phyloP scores from a whole-genome alignment of 2,888 invertebrate genomes.

The Polyommatus iphigenia region DNA sequence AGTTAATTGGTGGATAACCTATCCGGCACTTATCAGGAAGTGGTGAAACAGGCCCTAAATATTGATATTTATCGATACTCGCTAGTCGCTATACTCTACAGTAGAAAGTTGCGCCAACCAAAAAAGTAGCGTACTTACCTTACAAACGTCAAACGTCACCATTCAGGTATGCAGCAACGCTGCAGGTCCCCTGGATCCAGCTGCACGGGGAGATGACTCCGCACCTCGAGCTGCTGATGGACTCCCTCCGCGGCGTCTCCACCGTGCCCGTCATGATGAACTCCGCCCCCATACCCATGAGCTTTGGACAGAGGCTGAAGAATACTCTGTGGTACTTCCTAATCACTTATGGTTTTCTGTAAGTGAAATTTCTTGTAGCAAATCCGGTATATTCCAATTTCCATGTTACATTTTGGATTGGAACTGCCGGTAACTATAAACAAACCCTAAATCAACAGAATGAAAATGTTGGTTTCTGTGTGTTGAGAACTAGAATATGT shows the following conservation, averaged over 20 bases:
- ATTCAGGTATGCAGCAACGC: conserved; percentile 53
- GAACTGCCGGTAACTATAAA: too few species aligned
- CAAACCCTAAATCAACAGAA: too few species aligned
- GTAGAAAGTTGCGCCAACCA: too few species aligned
- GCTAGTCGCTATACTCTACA: not conserved
- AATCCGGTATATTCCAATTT: too few species aligned
- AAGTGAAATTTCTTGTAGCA: not conserved
- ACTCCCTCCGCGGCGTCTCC: conserved; percentile 49
- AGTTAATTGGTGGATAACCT: too few species aligned
- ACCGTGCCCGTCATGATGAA: conserved; percentile 49
- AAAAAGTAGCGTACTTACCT: too few species aligned
- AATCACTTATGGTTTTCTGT: conserved; percentile 6
- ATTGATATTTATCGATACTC: not conserved
- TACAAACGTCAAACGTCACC: not conserved
- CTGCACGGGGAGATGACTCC: conserved; percentile 49
- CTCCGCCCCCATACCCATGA: conserved; percentile 50
- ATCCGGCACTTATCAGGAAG: too few species aligned
- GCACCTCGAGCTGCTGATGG: conserved; percentile 48
- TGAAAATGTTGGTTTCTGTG: too few species aligned
- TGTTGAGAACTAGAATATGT: too few species aligned
- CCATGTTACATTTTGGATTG: too few species aligned
- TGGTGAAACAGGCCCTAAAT: too few species aligned
- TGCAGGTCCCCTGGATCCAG: conserved; percentile 56
- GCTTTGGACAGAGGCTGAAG: conserved; percentile 46
- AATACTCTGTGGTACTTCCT: conserved; percentile 42